These are phyloP conservation scores for Callospermophilus lateralis DNA, from an alignment of 2,113 vertebrate genomes.

Conservation along the genomic window DNA sequence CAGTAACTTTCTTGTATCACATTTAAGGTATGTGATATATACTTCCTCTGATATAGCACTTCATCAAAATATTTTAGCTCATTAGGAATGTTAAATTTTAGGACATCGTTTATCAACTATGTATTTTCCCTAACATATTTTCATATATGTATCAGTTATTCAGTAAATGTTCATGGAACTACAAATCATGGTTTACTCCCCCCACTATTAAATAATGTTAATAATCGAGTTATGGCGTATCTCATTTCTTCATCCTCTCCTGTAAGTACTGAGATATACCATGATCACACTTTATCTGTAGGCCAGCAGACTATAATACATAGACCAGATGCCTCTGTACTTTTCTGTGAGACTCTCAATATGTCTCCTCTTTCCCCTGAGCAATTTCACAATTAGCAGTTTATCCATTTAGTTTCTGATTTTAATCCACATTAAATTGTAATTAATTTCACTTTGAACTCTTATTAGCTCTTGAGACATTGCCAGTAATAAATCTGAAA, in stretches of 20 bases:
- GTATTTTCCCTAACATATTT: not conserved
- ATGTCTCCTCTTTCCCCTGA: not conserved
- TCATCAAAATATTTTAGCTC: too few relatives aligned
- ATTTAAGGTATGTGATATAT: not conserved
- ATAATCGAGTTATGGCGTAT: not conserved
- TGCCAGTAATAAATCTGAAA: not conserved
- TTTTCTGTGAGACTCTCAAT: not conserved
- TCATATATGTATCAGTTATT: not conserved
- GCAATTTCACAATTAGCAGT: not conserved
- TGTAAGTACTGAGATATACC: not conserved
- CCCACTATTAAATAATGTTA: not conserved
- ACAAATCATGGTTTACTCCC: not conserved
- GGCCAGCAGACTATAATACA: not conserved
- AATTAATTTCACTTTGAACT: conserved; percentile 54
- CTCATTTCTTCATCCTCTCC: not conserved
- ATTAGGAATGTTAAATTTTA: too few relatives aligned
- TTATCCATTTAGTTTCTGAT: conserved; percentile 24
- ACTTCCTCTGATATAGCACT: too few relatives aligned
- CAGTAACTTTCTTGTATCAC: not conserved
- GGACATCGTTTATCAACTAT: too few relatives aligned
- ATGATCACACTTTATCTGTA: not conserved
- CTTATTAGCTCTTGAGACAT: not conserved
- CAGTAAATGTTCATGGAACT: not conserved
- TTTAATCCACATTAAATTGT: conserved; percentile 56
- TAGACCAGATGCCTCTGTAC: not conserved